A percentile compares a stretch with the other conserved stretches of the same genome.
phyloP scores from a whole-genome alignment of 2,888 invertebrate species.

The Eristalis pertinax region DNA sequence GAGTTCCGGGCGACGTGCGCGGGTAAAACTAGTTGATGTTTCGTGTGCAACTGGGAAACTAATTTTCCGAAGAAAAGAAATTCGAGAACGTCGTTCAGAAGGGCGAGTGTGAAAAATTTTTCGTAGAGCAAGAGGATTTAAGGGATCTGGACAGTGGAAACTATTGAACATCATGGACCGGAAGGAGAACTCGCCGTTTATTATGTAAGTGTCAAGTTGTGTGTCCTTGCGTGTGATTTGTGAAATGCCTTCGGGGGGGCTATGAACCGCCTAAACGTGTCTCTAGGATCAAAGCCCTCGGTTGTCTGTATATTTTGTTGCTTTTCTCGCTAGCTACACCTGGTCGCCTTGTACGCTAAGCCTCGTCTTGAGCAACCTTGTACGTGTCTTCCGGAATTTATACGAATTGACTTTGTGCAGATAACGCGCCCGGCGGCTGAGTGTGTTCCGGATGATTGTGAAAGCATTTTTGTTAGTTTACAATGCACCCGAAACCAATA shows the following conservation, averaged over 20 bases:
- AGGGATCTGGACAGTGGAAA: not conserved
- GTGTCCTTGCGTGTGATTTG: not conserved
- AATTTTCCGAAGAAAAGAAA: not conserved
- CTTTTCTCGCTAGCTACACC: not conserved
- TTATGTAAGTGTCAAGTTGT: slow-evolving; percentile 34
- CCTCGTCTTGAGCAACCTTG: not conserved
- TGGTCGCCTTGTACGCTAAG: not conserved
- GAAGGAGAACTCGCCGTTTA: slow-evolving; percentile 43
- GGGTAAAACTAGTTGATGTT: slow-evolving; percentile 45
- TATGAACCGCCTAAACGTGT: too few relatives aligned
- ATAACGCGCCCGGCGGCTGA: slow-evolving; percentile 11
- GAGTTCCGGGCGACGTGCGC: slow-evolving; percentile 20
- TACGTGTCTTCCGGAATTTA: slow-evolving; percentile 25
- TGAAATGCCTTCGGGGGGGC: too few relatives aligned
- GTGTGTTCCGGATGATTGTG: not conserved
- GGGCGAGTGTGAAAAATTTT: not conserved
- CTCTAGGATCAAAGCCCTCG: too few relatives aligned
- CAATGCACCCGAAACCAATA: slow-evolving; percentile 51
- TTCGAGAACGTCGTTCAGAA: too few relatives aligned
- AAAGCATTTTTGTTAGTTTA: slow-evolving; percentile 9
- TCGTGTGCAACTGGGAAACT: slow-evolving; percentile 52
- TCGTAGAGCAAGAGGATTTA: slow-evolving; percentile 6
- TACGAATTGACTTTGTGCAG: slow-evolving; percentile 5
- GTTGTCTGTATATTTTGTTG: not conserved
- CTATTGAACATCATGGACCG: slow-evolving; percentile 30